Base-by-base conservation (phyloP, 2,888 invertebrate genomes). In the Drosophila lutescens region DNA sequence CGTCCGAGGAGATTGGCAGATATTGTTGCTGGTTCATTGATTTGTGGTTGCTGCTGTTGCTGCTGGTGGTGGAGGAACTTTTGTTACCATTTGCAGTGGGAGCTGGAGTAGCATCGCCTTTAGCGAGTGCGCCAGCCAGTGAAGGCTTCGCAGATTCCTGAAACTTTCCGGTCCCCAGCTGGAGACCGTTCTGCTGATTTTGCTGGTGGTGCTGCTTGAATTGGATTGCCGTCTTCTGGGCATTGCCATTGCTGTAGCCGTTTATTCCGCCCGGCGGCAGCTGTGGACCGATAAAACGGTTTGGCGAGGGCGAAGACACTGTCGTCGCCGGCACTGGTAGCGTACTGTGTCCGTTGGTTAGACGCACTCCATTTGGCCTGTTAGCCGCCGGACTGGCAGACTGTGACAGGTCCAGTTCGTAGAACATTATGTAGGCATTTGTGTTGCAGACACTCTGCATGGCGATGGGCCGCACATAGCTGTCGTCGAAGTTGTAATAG, bases 401-500 rank as follows among this genome's bases (percentile, higher is more conserved):
- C 57, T 74, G 74, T 7, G 51, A 17, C 15, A 72, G 67, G 50
- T 96, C 95, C 92, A 95, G 93, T 91, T 97, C 97, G 91, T 98
- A 98, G 89, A 98, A 96, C 93, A 98, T 96, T 58, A 98, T 96
- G 90, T 98, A 98, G 0, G 98, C 97, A 89, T 97, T 98, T 53
- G 96, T 96, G 80, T 95, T 96, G 74, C 97, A 93, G 57, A 97
- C 96, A 67, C 95, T 95, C 81, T 95, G 95, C 66, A 96, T 93
- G 23, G 95, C 95, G 61, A 97, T 94, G 30, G 95, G 94, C 63
- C 96, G 94, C 36, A 97, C 97, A 91, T 94, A 95, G 89, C 95
- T 95, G 91, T 99, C 99, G 91, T 99, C 98, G 92, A 98, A 98
- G 88, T 97, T 96, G 92, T 98, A 98, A 93, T 97, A 98, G 81